Conservation (phyloP, 2,888 invertebrate species). For the Chrysomela aeneicollis region DNA sequence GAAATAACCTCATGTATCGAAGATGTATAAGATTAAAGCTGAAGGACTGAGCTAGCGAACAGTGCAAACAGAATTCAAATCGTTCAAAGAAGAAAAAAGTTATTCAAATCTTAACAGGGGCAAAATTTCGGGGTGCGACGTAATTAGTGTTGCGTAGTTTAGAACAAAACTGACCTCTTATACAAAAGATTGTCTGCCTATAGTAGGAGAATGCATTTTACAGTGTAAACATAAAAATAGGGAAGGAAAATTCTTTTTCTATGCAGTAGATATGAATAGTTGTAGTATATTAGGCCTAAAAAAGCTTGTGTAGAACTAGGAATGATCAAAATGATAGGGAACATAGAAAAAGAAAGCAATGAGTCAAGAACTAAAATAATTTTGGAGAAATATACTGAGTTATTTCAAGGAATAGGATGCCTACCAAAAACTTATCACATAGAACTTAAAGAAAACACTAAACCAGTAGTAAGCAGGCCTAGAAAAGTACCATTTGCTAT, state of each 20-base stretch:
- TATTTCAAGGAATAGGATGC: neutral
- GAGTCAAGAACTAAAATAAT: too few species aligned
- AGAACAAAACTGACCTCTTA: neutral
- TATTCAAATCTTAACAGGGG: too few species aligned
- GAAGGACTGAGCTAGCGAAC: too few species aligned
- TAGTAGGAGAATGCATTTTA: neutral
- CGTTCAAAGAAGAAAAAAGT: too few species aligned
- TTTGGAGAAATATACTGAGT: neutral
- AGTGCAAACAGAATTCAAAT: too few species aligned
- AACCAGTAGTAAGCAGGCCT: too few species aligned
- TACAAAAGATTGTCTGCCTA: neutral
- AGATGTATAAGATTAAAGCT: too few species aligned
- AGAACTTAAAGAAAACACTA: slow-evolving; percentile 13
- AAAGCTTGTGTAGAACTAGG: neutral
- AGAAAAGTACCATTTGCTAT: too few species aligned
- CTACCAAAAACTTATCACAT: neutral
- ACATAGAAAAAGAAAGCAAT: neutral
- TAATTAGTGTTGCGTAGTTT: too few species aligned
- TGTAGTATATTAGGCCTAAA: neutral
- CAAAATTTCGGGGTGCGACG: too few species aligned
- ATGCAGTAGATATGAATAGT: neutral
- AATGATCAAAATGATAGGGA: neutral
- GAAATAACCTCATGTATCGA: too few species aligned
- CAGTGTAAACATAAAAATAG: neutral
- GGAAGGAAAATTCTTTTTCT: neutral